Evolutionary conservation across 2,888 invertebrate genomes (phyloP), one percentile per base, ranked within the genome.

Genomic region (Horisme vitalbata): DNA sequence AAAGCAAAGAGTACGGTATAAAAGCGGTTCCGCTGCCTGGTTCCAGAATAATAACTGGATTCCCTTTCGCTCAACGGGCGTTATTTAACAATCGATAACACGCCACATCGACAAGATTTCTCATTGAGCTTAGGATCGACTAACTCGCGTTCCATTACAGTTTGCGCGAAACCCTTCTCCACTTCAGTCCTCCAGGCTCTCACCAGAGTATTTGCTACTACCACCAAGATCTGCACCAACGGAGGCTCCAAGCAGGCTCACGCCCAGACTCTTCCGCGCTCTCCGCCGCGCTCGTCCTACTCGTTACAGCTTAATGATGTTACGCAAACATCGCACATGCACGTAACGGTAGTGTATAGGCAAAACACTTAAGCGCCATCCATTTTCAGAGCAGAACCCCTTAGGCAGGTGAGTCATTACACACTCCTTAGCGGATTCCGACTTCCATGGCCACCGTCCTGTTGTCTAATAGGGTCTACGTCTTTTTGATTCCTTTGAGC

Each of bases 311-410:
- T 77, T 90, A 79, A 84, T 78, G 76, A 75, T 66, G 13, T 45
- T 33, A 45, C 14, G 8, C 12, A 21, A 11, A 45, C 56, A 35
- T 59, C 66, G 70, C 77, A 76, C 68, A 65, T 81, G 72, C 75
- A 73, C 65, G 72, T 78, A 78, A 80, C 71, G 78, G 73, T 75
- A 71, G 79, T 80, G 90, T 90, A n/a, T n/a, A n/a, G n/a, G n/a
- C n/a, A n/a, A n/a, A n/a, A n/a, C n/a, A n/a, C n/a, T n/a, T n/a
- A n/a, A 89, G 91, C 91, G 90, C 91, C 91, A 91, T 92, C 91
- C 91, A 91, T 92, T 92, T 92, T 92, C 91, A 92, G 91, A 91
- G 91, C 91, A 91, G 86, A 90, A 91, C 87, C 86, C 84, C 91
- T 91, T n/a, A 88, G 90, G 90, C 91, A 91, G 91, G 92, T 91